Percentiles rank a stretch among this genome's conserved stretches.
phyloP scores from a whole-genome alignment of 2,113 vertebrate species.

The Dicrurus megarhynchus region DNA sequence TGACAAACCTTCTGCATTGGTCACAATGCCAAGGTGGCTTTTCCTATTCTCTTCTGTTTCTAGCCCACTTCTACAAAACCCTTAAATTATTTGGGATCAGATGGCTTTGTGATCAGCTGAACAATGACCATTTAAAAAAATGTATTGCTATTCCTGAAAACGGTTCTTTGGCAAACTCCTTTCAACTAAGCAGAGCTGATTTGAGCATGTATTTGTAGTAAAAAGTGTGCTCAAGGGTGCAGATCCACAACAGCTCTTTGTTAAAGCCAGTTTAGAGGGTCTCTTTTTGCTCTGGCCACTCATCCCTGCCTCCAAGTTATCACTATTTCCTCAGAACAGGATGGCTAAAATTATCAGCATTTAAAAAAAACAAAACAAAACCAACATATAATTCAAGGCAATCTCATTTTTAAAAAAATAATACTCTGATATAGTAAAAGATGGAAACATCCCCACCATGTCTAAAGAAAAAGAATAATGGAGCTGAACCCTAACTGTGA shows the following conservation, averaged over 20 bases:
- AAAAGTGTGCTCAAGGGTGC: background rate
- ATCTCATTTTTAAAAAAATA: background rate
- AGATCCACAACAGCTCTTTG: background rate
- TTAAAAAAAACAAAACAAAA: accelerated
- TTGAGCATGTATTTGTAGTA: background rate
- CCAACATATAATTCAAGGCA: background rate
- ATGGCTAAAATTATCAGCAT: background rate
- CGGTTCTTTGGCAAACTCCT: background rate
- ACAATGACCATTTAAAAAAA: background rate
- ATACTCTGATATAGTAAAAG: background rate
- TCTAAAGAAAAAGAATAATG: background rate
- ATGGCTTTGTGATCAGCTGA: background rate
- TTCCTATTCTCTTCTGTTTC: background rate
- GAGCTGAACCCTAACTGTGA: background rate
- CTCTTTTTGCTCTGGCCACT: background rate
- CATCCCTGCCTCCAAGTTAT: background rate
- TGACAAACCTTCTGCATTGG: background rate
- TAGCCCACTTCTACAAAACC: background rate
- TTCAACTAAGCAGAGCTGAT: background rate
- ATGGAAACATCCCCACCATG: background rate
- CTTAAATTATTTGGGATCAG: background rate
- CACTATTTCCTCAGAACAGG: background rate
- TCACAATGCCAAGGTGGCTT: background rate
- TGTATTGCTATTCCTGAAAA: background rate
- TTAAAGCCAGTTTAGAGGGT: background rate